phyloP scores from a whole-genome alignment of 2,113 vertebrate genomes.

The Elephas maximus region DNA sequence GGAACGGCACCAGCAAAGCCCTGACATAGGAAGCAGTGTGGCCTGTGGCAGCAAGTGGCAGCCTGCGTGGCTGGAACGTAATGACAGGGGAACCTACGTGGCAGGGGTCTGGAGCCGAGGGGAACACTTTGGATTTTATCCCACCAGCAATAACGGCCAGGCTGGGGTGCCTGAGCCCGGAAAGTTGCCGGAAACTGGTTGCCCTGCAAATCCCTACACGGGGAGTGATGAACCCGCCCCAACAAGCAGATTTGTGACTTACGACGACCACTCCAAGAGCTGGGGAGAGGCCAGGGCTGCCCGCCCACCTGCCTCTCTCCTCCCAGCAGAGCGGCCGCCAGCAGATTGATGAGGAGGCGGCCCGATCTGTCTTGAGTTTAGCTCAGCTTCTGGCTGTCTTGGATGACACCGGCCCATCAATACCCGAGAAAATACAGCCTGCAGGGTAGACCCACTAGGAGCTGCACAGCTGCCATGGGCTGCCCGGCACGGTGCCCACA shows the following conservation, averaged over 20 bases:
- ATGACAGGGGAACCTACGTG: accelerated
- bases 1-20: background rate
- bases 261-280: background rate
- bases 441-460: slow-evolving; percentile 53
- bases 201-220: background rate
- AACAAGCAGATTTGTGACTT: background rate
- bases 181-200: background rate
- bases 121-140: background rate
- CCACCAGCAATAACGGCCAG: background rate
- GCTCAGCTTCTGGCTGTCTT: slow-evolving; percentile 65
- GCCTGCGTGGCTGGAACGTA: accelerated
- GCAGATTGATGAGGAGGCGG: slow-evolving; percentile 56
- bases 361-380: slow-evolving; percentile 63
- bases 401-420: slow-evolving; percentile 71
- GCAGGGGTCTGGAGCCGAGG: background rate
- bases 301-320: background rate
- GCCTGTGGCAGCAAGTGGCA: background rate
- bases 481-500: background rate
- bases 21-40: background rate
- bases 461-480: background rate
- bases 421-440: slow-evolving; percentile 68
- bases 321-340: background rate
- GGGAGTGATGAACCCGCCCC: background rate
- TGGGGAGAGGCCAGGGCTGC: background rate
- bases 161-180: background rate